These are phyloP conservation scores for Nothoprocta pentlandii DNA, from an alignment of 2,113 vertebrate species.

Conservation along the genomic window DNA sequence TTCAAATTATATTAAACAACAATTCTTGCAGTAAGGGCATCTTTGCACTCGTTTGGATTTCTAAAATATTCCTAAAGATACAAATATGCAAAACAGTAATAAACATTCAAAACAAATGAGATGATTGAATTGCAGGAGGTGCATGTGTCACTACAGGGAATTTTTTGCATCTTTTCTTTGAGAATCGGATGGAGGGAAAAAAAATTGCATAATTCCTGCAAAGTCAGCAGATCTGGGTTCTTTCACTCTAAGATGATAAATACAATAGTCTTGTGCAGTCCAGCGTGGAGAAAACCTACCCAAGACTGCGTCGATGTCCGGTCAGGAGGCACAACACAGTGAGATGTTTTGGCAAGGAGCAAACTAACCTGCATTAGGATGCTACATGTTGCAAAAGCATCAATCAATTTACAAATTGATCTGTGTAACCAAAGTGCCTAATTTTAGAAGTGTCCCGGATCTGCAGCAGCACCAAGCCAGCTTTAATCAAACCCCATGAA, in stretches of 20 bases:
- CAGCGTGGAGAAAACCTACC: background rate
- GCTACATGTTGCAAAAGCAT: background rate
- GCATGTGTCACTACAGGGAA: background rate
- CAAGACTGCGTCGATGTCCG: fast-evolving
- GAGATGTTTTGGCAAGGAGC: background rate
- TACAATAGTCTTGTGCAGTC: background rate
- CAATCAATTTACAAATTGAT: background rate
- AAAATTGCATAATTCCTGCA: background rate
- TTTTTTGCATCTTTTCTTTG: background rate
- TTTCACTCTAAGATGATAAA: background rate
- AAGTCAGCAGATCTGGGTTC: background rate
- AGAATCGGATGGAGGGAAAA: background rate
- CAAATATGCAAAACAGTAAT: background rate
- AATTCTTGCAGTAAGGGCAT: background rate
- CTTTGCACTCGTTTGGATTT: background rate
- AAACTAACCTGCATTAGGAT: background rate
- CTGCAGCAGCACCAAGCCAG: background rate
- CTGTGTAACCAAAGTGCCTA: background rate
- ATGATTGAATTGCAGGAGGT: background rate
- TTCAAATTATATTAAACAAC: background rate
- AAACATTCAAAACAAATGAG: background rate
- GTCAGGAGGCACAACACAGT: background rate
- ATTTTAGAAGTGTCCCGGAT: background rate
- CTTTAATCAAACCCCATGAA: fast-evolving
- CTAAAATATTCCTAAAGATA: background rate